phyloP scores from a whole-genome alignment of 2,888 invertebrate species.

The Chrysotoxum bicinctum region DNA sequence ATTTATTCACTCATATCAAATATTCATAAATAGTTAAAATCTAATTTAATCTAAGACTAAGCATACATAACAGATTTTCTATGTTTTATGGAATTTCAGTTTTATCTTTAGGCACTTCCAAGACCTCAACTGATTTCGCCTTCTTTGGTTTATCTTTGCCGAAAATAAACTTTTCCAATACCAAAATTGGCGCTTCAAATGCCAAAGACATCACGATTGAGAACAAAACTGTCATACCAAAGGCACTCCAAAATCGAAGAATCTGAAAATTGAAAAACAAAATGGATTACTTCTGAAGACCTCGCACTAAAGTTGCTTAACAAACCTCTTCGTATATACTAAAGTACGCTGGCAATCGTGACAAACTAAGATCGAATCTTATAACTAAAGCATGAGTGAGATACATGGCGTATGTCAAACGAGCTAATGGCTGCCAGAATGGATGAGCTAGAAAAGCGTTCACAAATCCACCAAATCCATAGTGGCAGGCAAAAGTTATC shows the following conservation, averaged over 20 bases:
- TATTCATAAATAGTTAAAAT: slow-evolving; percentile 8
- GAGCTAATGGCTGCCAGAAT: slow-evolving; percentile 69
- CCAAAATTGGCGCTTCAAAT: slow-evolving; percentile 80
- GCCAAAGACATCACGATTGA: slow-evolving; percentile 77
- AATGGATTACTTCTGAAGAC: background rate
- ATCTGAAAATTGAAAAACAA: slow-evolving; percentile 27
- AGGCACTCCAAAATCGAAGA: slow-evolving; percentile 53
- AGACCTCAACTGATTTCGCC: background rate
- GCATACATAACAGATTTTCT: background rate
- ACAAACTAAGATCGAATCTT: slow-evolving; percentile 4
- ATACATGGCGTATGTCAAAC: slow-evolving; percentile 72
- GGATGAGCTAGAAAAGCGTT: slow-evolving; percentile 59
- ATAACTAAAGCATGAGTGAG: slow-evolving; percentile 57
- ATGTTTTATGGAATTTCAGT: slow-evolving; percentile 1
- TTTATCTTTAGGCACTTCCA: background rate
- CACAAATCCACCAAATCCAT: slow-evolving; percentile 70
- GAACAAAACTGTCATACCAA: slow-evolving; percentile 62
- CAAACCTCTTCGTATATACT: slow-evolving; percentile 52
- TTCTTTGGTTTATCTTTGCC: slow-evolving; percentile 7
- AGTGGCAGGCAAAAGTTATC: slow-evolving; percentile 71
- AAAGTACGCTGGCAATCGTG: slow-evolving; percentile 38
- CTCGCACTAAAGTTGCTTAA: background rate
- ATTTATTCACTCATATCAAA: background rate
- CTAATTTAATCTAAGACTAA: background rate
- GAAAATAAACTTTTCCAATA: slow-evolving; percentile 76